Evolutionary conservation across 1,140 invertebrate genomes (phyloP).

Genomic region (Scaptodrosophila lebanonensis): DNA sequence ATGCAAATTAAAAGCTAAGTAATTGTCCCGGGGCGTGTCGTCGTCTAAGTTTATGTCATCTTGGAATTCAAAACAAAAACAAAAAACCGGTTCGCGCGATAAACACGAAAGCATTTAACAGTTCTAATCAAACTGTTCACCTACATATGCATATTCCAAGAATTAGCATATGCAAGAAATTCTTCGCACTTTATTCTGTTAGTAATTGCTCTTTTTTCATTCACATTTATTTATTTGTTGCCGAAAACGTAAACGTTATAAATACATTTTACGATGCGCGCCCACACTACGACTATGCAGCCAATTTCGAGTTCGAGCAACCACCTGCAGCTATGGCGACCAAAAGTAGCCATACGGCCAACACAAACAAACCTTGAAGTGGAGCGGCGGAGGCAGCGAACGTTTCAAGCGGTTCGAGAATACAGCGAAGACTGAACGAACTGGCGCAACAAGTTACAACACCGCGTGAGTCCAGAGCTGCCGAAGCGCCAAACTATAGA

Average conservation of each 20-base stretch:
- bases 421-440: constrained; percentile 40
- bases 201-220: no score
- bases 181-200: no score
- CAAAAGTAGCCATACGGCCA: constrained; percentile 11
- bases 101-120: constrained; percentile 6
- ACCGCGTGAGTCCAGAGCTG: constrained; percentile 1
- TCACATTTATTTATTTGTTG: no score
- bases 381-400: constrained; percentile 3
- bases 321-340: constrained; percentile 3
- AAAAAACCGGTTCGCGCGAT: constrained; percentile 28
- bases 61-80: constrained; percentile 19
- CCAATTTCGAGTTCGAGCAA: no score
- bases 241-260: constrained; percentile 35
- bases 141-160: no score
- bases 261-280: constrained; percentile 23
- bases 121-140: no score
- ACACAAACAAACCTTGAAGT: constrained; percentile 27
- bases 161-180: no score
- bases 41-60: constrained; percentile 27
- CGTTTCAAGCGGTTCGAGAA: constrained; percentile 31
- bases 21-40: constrained; percentile 33
- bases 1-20: constrained; percentile 32
- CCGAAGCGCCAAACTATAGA: neutral
- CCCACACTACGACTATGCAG: constrained; percentile 41
- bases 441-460: constrained; percentile 59